Base-by-base conservation (phyloP, 2,797 vertebrate genomes). In the Pitangus sulphuratus region DNA sequence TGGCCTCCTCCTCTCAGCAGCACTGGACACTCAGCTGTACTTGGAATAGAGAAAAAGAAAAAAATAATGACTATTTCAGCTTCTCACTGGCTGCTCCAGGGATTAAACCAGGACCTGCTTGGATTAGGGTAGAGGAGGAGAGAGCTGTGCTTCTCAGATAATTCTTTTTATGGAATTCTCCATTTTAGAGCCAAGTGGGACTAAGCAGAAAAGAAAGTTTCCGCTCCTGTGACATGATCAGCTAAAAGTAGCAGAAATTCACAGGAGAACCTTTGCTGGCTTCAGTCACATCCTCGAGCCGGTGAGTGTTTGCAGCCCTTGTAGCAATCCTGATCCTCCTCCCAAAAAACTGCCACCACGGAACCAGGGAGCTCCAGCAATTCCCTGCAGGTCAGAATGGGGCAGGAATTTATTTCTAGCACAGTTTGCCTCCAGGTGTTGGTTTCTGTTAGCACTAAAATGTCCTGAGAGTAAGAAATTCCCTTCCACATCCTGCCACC, bases 391-490 rank as follows among this genome's bases (percentile, higher is more conserved):
- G 47, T 37, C 53, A 68, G 24, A 88, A 42, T 0, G 11, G 51
- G n/a, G 18, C 5, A 3, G 64, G 24, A 40, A 26, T 28, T 92
- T 42, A 54, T 40, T 69, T 66, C 51, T 11, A 70, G 71, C 80
- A 64, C n/a, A 39, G 30, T 54, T 71, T 79, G 39, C 47, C 68
- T 92, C 61, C 19, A 30, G 3, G 31, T 3, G 50, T 13, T 82
- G 30, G 16, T 60, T 93, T 74, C 84, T 45, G 2, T 57, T 47
- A 74, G 40, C 65, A 30, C 37, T 39, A 31, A 50, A 76, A 60
- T 21, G 45, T 65, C 88, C 88, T 92, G 86, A 93, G 89, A 95
- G 66, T 44, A 47, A 84, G 87, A 56, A 68, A 40, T 69, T 75
- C 30, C 68, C 64, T 39, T 86, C 45, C 0, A 2, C 4, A 8